Conservation (phyloP, 2,888 invertebrate species). For the Drosophila tanythrix region DNA sequence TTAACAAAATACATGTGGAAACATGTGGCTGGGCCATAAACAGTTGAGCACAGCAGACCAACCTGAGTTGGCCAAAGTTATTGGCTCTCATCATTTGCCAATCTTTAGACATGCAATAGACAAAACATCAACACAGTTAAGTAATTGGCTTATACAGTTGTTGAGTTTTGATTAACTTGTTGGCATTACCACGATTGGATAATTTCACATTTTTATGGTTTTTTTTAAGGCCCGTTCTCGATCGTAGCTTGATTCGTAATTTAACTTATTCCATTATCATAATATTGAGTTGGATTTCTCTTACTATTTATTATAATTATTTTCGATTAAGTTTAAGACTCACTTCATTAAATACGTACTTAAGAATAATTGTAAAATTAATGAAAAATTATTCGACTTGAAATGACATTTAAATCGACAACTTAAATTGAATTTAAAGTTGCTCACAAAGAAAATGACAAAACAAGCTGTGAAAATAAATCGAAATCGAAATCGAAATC, state of each 20-base stretch:
- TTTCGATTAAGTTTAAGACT: neutral
- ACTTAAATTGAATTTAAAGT: neutral
- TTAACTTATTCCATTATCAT: neutral
- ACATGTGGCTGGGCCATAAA: conserved; percentile 43
- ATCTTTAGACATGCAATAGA: conserved; percentile 37
- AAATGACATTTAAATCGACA: neutral
- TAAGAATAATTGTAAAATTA: neutral
- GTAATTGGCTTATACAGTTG: conserved; percentile 22
- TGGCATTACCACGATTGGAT: neutral
- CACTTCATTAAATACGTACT: neutral
- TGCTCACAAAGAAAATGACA: conserved; percentile 5
- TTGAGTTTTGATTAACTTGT: conserved; percentile 23
- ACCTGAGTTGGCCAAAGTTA: conserved; percentile 30
- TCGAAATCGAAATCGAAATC: conserved; percentile 27
- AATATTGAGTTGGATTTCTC: neutral
- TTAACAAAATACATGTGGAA: conserved; percentile 47
- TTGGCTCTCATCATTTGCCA: conserved; percentile 44
- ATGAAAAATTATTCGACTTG: neutral
- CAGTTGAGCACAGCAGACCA: conserved; percentile 16
- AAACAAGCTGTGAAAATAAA: conserved; percentile 28
- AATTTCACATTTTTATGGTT: neutral
- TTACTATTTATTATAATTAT: neutral
- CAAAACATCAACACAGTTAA: conserved; percentile 25
- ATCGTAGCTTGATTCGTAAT: neutral
- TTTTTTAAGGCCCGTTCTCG: neutral